Percentiles rank a stretch among this genome's conserved stretches.
phyloP scores from a whole-genome alignment of 2,797 vertebrate genomes.

The Lindbergichthys nudifrons region DNA sequence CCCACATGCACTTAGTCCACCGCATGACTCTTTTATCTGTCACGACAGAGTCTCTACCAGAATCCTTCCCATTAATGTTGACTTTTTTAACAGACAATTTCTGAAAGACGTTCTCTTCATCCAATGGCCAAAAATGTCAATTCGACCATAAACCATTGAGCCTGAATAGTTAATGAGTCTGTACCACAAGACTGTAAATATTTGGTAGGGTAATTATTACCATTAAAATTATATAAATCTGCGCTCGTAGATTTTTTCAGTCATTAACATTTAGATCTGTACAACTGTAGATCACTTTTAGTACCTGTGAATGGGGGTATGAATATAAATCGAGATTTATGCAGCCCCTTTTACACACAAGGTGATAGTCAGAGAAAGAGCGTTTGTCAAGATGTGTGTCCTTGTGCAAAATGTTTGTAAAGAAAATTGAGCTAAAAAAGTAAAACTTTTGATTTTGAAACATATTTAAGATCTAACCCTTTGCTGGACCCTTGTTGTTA shows the following conservation, averaged over 20 bases:
- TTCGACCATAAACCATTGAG: slow-evolving; percentile 29
- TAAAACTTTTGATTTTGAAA: not conserved
- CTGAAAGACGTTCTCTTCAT: slow-evolving; percentile 45
- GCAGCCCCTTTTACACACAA: not conserved
- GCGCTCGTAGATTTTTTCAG: slow-evolving; percentile 54
- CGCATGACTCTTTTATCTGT: slow-evolving; percentile 42
- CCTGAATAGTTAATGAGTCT: slow-evolving; percentile 26
- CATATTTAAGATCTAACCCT: not conserved
- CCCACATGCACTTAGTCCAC: slow-evolving; percentile 61
- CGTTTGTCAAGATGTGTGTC: slow-evolving; percentile 12
- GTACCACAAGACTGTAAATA: slow-evolving; percentile 7
- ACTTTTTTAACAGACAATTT: slow-evolving; percentile 62
- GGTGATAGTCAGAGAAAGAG: slow-evolving; percentile 9
- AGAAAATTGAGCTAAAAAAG: not conserved
- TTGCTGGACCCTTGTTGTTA: not conserved
- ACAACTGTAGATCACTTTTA: slow-evolving; percentile 36
- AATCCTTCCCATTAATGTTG: slow-evolving; percentile 56
- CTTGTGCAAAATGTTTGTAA: not conserved
- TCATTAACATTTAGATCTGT: slow-evolving; percentile 60
- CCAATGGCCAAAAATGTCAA: slow-evolving; percentile 31
- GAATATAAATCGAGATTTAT: slow-evolving; percentile 23
- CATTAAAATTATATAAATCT: slow-evolving; percentile 61
- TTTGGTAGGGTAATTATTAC: slow-evolving; percentile 59
- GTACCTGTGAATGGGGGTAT: slow-evolving; percentile 23
- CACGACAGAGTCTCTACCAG: slow-evolving; percentile 54